Base-by-base conservation (phyloP, 1,140 invertebrate genomes). In the Telenomus remus region DNA sequence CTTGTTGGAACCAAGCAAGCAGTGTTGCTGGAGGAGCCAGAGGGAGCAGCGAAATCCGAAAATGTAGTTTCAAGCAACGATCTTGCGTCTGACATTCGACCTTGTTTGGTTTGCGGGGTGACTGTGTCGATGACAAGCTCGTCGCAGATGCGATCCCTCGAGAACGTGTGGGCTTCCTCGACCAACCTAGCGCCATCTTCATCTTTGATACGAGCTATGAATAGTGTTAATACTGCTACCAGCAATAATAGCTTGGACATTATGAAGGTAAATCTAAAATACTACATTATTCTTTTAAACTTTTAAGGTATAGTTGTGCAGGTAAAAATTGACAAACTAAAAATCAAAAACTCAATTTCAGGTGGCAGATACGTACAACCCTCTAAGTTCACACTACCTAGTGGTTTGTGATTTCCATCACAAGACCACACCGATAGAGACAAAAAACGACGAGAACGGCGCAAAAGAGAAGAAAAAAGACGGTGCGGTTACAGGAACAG, bases 331-430 rank as follows among this genome's bases (percentile, higher is more conserved):
- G n/a, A n/a, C n/a, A n/a, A n/a, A n/a, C n/a, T n/a, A n/a, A n/a
- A n/a, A n/a, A n/a, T n/a, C n/a, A 50, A 13, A 48, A 37, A 48
- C 14, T 48, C 7, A 16, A 37, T 46, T 46, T 8, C 15, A 75
- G 72, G 76, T 78, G 11, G 77, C 64, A 4, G 85, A 87, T 54
- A 81, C 77, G 37, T 76, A 75, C 51, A 78, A 72, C 37, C 66
- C 82, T 8, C 63, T 79, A 1, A 84, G 50, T 33, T 84, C 84
- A 53, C 83, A 90, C 54, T 91, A 90, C 81, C 81, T 91, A 16
- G 89, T 91, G 2, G 78, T 91, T 0, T 91, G 90, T 64, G 90
- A 91, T 79, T 91, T 91, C 80, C 84, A 89, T 79, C 90, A 91
- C 70, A 89, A 87, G 71, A 64, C 75, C 0, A 47, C 66, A 1